A percentile compares a stretch with the other conserved stretches of the same genome.
phyloP scores from a whole-genome alignment of 2,888 invertebrate genomes.

The Tortricodes alternella region DNA sequence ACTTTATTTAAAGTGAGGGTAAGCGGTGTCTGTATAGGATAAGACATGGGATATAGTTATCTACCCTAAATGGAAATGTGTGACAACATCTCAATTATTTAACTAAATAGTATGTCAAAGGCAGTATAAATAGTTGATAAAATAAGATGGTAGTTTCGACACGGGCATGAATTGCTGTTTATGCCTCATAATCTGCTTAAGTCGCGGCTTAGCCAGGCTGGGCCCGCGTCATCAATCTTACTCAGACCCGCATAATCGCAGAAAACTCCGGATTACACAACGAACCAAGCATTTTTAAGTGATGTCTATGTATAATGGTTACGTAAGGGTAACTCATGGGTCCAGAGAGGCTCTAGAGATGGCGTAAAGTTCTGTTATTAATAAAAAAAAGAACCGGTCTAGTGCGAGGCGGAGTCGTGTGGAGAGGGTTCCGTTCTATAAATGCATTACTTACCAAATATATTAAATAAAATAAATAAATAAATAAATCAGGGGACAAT shows the following conservation, averaged over 20 bases:
- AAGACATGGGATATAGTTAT: not conserved
- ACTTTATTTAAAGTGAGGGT: too few relatives aligned
- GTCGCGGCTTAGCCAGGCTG: slow-evolving; percentile 48
- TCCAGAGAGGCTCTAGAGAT: too few relatives aligned
- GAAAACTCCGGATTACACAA: slow-evolving; percentile 65
- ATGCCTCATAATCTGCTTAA: slow-evolving; percentile 67
- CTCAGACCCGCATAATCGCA: slow-evolving; percentile 77
- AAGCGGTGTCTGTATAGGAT: too few relatives aligned
- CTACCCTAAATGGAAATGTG: not conserved
- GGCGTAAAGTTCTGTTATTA: too few relatives aligned
- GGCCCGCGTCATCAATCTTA: slow-evolving; percentile 72
- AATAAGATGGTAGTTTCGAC: slow-evolving; percentile 34
- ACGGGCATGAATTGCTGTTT: slow-evolving; percentile 65
- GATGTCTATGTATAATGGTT: slow-evolving; percentile 41
- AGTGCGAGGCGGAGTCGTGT: too few relatives aligned
- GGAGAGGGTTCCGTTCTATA: too few relatives aligned
- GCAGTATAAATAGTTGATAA: slow-evolving; percentile 5
- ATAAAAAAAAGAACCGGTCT: too few relatives aligned
- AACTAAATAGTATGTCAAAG: not conserved
- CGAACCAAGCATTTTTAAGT: slow-evolving; percentile 69
- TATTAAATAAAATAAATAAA: too few relatives aligned
- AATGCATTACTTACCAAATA: too few relatives aligned
- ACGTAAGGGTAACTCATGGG: too few relatives aligned
- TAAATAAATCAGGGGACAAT: too few relatives aligned
- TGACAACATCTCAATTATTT: not conserved